Base-by-base conservation (phyloP, 2,113 vertebrate species). In the Cinclus mexicanus region DNA sequence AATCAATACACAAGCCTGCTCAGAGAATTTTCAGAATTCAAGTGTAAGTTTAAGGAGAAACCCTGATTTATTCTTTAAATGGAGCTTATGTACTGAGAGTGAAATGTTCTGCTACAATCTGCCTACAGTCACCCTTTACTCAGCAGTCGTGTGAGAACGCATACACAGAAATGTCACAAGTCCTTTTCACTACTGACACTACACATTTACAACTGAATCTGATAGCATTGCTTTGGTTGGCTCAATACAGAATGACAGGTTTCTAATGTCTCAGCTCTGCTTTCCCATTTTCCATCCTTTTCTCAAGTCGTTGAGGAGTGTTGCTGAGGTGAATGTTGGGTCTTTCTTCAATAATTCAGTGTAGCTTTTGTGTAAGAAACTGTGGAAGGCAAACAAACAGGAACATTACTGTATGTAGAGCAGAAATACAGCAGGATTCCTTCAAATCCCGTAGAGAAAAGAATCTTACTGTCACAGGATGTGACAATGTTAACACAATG, bases 191-290 rank as follows among this genome's bases (percentile, higher is more conserved):
- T 92, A 80, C 74, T 84, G 70, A 79, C 46, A 93, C 78, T 94
- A 93, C 92, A 95, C 56, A 89, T 76, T 63, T 94, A 93, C 50
- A 81, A 93, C 88, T 95, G 92, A 76, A 89, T 94, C 84, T 44
- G 93, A 79, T 14, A 94, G 86, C 49, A 10, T 78, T 96, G 96
- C 95, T 97, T 98, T 95, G 95, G 97, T 93, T 95, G 93, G 95
- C 64, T 92, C 55, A 79, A 74, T 92, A 70, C 92, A 97, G 95
- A 90, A 90, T 88, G 92, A 89, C 46, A 86, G 46, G 61, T 88
- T 96, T 72, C 85, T 83, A 79, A 75, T 64, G 95, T 96, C 92
- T 96, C 87, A 65, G 60, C 79, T 96, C 89, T 94, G n/a, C 61
- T 86, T 97, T 84, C 90, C 87, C 96, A 70, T 84, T 89, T 90